Conservation (phyloP, 2,113 vertebrate genomes). For the Puntigrus tetrazona region DNA sequence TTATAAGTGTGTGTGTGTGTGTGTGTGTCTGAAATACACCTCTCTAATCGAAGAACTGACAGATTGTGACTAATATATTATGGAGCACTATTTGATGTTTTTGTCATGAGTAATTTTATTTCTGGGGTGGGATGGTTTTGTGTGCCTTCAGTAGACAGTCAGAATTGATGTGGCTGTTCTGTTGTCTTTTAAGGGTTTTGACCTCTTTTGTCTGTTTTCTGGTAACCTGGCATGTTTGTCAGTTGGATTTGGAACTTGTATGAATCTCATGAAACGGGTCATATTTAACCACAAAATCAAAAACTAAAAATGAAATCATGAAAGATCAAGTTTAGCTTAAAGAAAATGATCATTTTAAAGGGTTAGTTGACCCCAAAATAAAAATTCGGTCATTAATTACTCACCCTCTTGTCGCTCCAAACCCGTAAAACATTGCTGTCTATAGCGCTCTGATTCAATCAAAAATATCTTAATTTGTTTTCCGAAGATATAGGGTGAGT, state of each 20-base stretch:
- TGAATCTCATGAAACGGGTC: not conserved
- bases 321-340: too few relatives aligned
- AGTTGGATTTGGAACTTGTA: not conserved
- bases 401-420: too few relatives aligned
- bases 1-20: not conserved
- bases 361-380: too few relatives aligned
- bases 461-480: too few relatives aligned
- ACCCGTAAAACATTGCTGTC: too few relatives aligned
- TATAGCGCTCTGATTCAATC: too few relatives aligned
- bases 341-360: not conserved
- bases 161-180: slow-evolving; percentile 1
- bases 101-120: not conserved
- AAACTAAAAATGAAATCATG: not conserved
- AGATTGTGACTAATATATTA: slow-evolving; percentile 42
- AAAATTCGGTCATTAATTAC: too few relatives aligned
- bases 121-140: not conserved
- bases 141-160: not conserved
- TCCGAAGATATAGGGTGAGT: too few relatives aligned
- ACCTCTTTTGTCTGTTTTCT: not conserved
- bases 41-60: slow-evolving; percentile 4
- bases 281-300: not conserved
- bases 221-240: slow-evolving; percentile 10
- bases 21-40: slow-evolving; percentile 13
- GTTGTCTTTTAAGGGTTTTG: slow-evolving; percentile 17
- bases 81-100: slow-evolving; percentile 35